phyloP scores from a whole-genome alignment of 2,113 vertebrate species.

The Hemicordylus capensis region DNA sequence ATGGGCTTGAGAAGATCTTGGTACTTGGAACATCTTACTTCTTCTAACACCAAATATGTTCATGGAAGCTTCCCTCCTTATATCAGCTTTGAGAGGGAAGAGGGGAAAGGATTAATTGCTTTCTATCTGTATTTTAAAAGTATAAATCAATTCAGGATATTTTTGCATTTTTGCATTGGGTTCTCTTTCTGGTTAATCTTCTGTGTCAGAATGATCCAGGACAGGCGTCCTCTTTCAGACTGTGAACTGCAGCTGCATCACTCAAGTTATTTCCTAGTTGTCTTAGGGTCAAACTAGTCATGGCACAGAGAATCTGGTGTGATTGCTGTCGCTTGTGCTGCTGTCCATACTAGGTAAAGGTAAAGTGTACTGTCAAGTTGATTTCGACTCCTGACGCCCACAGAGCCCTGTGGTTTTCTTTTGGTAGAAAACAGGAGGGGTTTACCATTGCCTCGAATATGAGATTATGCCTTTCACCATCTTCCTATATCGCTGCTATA shows the following conservation, averaged over 20 bases:
- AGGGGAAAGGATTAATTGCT: background rate
- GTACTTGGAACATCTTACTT: background rate
- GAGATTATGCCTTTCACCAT: too few relatives aligned
- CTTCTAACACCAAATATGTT: background rate
- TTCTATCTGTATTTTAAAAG: background rate
- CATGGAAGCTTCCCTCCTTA: too few relatives aligned
- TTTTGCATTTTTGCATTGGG: conserved; percentile 21
- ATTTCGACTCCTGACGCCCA: too few relatives aligned
- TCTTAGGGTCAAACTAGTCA: background rate
- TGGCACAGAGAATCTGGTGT: too few relatives aligned
- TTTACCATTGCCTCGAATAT: too few relatives aligned
- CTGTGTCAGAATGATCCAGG: background rate
- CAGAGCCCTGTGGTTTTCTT: too few relatives aligned
- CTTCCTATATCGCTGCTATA: too few relatives aligned
- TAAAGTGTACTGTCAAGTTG: too few relatives aligned
- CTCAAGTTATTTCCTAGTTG: background rate
- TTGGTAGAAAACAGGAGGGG: too few relatives aligned
- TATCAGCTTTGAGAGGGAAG: too few relatives aligned
- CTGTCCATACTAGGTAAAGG: too few relatives aligned
- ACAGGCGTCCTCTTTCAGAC: background rate
- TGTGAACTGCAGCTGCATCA: background rate
- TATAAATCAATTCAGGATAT: background rate
- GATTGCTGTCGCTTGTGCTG: background rate
- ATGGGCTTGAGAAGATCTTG: background rate
- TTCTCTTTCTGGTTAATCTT: background rate